Evolutionary conservation across 2,797 vertebrate genomes (phyloP).

Genomic region (Gastrophryne carolinensis): DNA sequence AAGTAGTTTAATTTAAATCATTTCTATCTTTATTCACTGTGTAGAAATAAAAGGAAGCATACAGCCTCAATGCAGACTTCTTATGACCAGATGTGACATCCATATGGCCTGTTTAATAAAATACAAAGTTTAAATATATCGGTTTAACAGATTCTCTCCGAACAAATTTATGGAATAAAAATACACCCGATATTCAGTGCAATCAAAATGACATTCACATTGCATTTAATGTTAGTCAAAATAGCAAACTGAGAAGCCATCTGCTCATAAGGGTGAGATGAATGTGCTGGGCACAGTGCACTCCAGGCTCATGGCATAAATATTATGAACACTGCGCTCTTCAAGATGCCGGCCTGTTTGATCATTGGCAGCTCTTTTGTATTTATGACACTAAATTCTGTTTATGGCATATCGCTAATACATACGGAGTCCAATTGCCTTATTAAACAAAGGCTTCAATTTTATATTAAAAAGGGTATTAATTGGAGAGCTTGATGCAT

Average conservation of each 20-base stretch:
- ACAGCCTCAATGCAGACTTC: too few relatives aligned
- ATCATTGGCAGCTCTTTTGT: background rate
- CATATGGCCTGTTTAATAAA: too few relatives aligned
- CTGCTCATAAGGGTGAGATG: slow-evolving; percentile 67
- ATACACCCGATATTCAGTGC: slow-evolving; percentile 34
- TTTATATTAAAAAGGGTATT: too few relatives aligned
- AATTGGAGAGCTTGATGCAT: too few relatives aligned
- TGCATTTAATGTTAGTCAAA: slow-evolving; percentile 43
- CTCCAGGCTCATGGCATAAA: slow-evolving; percentile 64
- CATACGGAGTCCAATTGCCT: too few relatives aligned
- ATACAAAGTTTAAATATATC: too few relatives aligned
- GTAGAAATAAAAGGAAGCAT: too few relatives aligned
- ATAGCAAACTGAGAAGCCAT: slow-evolving; percentile 61
- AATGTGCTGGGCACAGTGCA: slow-evolving; percentile 61
- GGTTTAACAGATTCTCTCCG: slow-evolving; percentile 45
- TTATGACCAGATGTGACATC: too few relatives aligned
- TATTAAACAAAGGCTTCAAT: too few relatives aligned
- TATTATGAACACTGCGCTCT: slow-evolving; percentile 50
- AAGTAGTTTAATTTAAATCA: too few relatives aligned
- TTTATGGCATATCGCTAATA: background rate
- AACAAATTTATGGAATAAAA: slow-evolving; percentile 48
- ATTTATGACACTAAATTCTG: background rate
- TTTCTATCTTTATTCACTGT: too few relatives aligned
- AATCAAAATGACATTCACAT: slow-evolving; percentile 50
- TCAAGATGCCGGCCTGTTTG: background rate